Base-by-base conservation (phyloP, 2,797 vertebrate species). In the Sebastes diaconus region DNA sequence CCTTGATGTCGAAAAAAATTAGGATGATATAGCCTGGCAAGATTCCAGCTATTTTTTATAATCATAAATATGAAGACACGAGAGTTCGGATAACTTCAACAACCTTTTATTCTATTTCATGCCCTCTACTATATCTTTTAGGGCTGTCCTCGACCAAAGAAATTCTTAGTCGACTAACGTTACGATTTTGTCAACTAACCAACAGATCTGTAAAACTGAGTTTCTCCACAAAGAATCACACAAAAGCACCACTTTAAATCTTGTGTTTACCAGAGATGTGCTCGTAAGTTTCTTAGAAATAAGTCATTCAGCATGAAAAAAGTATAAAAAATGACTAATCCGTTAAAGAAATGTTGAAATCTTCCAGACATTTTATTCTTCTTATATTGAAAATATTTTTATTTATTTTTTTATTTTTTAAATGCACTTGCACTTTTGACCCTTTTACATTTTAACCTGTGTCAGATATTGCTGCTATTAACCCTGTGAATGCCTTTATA, bases 291-390 rank as follows among this genome's bases (percentile, higher is more conserved):
- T 46, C 42, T 0, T 46, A 0, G 42, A 46, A 46, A 46, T 46
- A 46, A 46, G 6, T 46, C 42, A 46, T 2, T 46, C 42, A 18
- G 42, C 14, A 46, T 46, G 42, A 8, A 46, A 46, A 46, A 18
- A 46, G 42, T 3, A 16, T 46, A 46, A 46, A 7, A 46, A 18
- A 46, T 18, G 42, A 18, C 42, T 46, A 46, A 46, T 0, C 14
- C 0, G 1, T 18, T 46, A 0, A 46, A 18, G 1, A 46, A 16
- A 46, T 46, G 42, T 46, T 46, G 42, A 42, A 42, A 42, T 42
- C 2, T 0, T 16, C 14, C 13, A 16, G n/a, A 11, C 16, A 4
- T 59, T 34, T n/a, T 32, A 12, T 32, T 13, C 18, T 32, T 20
- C 6, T n/a, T n/a, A 61, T 11, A n/a, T 61, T 8, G 30, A 30